phyloP scores from a whole-genome alignment of 1,140 invertebrate species.

The Helicoverpa armigera region DNA sequence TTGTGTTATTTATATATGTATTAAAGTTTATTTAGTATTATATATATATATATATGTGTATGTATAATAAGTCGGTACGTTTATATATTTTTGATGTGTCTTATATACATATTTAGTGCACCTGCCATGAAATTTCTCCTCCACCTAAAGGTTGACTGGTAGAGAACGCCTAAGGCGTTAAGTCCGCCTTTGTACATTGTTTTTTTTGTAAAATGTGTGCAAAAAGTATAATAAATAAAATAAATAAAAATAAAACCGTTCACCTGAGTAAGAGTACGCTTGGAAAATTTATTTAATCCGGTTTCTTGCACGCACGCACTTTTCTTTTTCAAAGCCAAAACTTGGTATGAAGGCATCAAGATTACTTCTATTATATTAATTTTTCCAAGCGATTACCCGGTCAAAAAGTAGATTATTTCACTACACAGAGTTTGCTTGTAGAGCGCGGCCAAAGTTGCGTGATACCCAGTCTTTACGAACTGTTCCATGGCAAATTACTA shows the following conservation, averaged over 20 bases:
- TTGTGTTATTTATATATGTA: no score
- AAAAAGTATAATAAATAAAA: no score
- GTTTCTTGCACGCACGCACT: constrained; percentile 35
- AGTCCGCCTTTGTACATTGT: no score
- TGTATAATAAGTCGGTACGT: no score
- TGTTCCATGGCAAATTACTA: constrained; percentile 57
- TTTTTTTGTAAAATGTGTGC: no score
- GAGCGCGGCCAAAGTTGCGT: constrained; percentile 56
- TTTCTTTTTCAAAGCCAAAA: constrained; percentile 25
- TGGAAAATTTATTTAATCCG: constrained; percentile 33
- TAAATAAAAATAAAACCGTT: constrained; percentile 45
- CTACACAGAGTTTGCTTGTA: constrained; percentile 48
- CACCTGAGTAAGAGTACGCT: constrained; percentile 20
- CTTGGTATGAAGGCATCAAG: constrained; percentile 55
- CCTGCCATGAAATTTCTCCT: no score
- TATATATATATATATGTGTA: no score
- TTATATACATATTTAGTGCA: no score
- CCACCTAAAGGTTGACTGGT: no score
- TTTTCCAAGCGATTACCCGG: constrained; percentile 59
- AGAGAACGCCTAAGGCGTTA: no score
- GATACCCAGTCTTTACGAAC: constrained; percentile 57
- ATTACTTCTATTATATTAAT: constrained; percentile 60
- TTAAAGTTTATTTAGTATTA: no score
- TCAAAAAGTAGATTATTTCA: constrained; percentile 62
- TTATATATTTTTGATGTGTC: no score